Conservation (phyloP, 2,797 vertebrate species). For the Gymnoscopelus braueri region DNA sequence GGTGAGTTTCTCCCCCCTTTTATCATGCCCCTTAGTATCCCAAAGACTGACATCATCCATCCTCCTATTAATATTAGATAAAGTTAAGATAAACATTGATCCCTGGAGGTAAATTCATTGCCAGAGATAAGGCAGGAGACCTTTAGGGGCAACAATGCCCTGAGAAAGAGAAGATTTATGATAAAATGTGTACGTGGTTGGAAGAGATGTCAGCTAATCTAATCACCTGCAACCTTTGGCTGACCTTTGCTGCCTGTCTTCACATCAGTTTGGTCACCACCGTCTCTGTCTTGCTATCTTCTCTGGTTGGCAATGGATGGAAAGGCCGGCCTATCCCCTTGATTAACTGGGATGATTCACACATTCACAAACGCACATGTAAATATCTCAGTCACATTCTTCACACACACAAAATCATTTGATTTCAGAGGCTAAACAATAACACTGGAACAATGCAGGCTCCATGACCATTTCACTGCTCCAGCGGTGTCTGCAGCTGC, state of each 20-base stretch:
- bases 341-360: slow-evolving; percentile 9
- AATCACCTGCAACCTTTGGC: slow-evolving; percentile 78
- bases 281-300: slow-evolving; percentile 24
- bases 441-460: slow-evolving; percentile 2
- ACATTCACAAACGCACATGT: background rate
- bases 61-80: background rate
- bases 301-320: slow-evolving; percentile 34
- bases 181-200: slow-evolving; percentile 60
- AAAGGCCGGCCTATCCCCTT: slow-evolving; percentile 41
- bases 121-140: slow-evolving; percentile 76
- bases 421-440: slow-evolving; percentile 15
- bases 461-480: too few relatives aligned
- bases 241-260: slow-evolving; percentile 64
- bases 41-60: slow-evolving; percentile 42
- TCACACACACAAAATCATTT: background rate
- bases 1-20: slow-evolving; percentile 50
- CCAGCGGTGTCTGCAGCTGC: too few relatives aligned
- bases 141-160: slow-evolving; percentile 80
- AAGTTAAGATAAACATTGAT: too few relatives aligned
- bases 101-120: slow-evolving; percentile 11
- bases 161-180: slow-evolving; percentile 51
- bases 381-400: background rate
- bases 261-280: slow-evolving; percentile 38
- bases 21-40: slow-evolving; percentile 61
- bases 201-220: slow-evolving; percentile 70